Conservation (phyloP, 1,140 invertebrate species). For the Bombus vancouverensis region DNA sequence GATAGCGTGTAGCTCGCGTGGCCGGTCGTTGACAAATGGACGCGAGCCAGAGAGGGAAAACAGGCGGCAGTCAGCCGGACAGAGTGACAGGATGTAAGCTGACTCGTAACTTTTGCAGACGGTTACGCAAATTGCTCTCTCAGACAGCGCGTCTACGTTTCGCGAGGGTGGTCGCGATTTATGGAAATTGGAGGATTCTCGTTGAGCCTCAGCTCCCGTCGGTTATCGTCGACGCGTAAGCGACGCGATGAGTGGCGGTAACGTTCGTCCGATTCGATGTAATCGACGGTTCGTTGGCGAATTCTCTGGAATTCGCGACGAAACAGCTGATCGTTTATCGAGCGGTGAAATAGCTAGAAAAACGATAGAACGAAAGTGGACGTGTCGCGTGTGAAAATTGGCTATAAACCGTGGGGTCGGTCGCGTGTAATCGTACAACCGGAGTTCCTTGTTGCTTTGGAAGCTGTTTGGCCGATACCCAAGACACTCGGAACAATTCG, state of each 20-base stretch:
- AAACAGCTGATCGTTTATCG: not conserved
- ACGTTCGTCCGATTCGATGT: conserved; percentile 19
- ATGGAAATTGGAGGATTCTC: conserved; percentile 65
- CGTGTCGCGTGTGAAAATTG: not conserved
- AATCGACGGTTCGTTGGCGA: no score
- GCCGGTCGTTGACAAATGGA: conserved; percentile 36
- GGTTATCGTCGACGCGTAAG: not conserved
- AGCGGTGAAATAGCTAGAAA: not conserved
- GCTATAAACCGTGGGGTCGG: not conserved
- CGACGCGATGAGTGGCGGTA: not conserved
- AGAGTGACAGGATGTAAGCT: conserved; percentile 45
- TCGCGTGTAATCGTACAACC: not conserved
- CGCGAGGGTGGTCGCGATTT: conserved; percentile 63
- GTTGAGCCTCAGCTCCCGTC: conserved; percentile 10
- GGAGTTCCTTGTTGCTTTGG: not conserved
- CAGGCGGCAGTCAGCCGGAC: not conserved
- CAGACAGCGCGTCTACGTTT: conserved; percentile 21
- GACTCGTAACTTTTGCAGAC: conserved; percentile 44
- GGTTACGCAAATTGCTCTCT: conserved; percentile 44
- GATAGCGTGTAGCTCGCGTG: not conserved
- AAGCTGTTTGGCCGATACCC: not conserved
- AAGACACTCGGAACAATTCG: not conserved
- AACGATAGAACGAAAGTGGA: not conserved
- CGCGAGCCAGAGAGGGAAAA: not conserved
- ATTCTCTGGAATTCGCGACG: not conserved